Percentiles rank a stretch among this genome's conserved stretches.
phyloP scores from a whole-genome alignment of 2,797 vertebrate genomes.

The Artibeus lituratus region DNA sequence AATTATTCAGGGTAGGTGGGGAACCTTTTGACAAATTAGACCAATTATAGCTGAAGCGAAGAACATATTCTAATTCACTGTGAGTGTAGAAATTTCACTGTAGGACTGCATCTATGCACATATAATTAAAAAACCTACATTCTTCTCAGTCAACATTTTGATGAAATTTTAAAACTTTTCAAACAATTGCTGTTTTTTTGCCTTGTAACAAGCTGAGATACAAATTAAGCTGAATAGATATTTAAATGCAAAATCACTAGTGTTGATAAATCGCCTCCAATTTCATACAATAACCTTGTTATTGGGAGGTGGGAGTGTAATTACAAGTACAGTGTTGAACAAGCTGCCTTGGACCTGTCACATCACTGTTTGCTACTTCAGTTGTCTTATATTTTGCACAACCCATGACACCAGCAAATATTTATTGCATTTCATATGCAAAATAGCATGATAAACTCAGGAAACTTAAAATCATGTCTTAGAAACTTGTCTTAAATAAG shows the following conservation, averaged over 20 bases:
- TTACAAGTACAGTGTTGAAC: not conserved
- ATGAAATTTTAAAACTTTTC: not conserved
- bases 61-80: not conserved
- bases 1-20: not conserved
- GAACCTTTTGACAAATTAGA: slow-evolving; percentile 30
- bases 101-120: not conserved
- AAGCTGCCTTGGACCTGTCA: not conserved
- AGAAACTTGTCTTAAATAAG: slow-evolving; percentile 22
- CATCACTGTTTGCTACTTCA: not conserved
- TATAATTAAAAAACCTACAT: not conserved
- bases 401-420: slow-evolving; percentile 4
- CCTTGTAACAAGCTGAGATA: not conserved
- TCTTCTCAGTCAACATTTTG: not conserved
- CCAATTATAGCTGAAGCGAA: not conserved
- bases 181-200: not conserved
- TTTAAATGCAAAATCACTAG: slow-evolving; percentile 31
- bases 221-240: slow-evolving; percentile 10
- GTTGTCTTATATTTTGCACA: slow-evolving; percentile 22
- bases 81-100: not conserved
- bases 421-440: slow-evolving; percentile 37
- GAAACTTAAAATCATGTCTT: slow-evolving; percentile 11
- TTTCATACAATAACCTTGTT: not conserved
- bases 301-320: not conserved
- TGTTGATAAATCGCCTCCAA: not conserved
- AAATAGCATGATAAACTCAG: not conserved